Conservation (phyloP, 2,797 vertebrate genomes). For the Trematomus bernacchii region DNA sequence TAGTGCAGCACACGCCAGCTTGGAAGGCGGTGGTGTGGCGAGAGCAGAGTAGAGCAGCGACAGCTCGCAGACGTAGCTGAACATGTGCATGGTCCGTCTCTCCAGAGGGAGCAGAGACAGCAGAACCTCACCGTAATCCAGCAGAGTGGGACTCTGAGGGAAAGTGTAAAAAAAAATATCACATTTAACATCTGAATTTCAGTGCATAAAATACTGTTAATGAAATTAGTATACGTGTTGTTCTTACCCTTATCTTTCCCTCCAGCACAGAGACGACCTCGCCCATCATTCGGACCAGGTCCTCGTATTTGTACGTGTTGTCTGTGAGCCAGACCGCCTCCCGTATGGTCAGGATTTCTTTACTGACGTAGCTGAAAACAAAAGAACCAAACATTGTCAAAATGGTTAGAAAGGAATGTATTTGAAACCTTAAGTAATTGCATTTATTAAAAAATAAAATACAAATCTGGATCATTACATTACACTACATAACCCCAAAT, state of each 20-base stretch:
- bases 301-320: slow-evolving; percentile 98
- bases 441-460: background rate
- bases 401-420: background rate
- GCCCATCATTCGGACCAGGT: slow-evolving; percentile 98
- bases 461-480: background rate
- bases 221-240: background rate
- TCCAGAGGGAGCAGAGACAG: slow-evolving; percentile 86
- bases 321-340: slow-evolving; percentile 99
- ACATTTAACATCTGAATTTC: background rate
- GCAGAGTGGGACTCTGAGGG: slow-evolving; percentile 89
- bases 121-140: slow-evolving; percentile 94
- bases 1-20: slow-evolving; percentile 89
- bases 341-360: slow-evolving; percentile 96
- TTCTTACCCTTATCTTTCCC: slow-evolving; percentile 91
- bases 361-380: slow-evolving; percentile 89
- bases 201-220: background rate
- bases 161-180: background rate
- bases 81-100: slow-evolving; percentile 89
- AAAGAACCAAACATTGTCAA: background rate
- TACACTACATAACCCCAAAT: too few species aligned
- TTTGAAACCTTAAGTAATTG: background rate
- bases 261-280: slow-evolving; percentile 94
- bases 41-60: slow-evolving; percentile 92
- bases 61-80: slow-evolving; percentile 95
- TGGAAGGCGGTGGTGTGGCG: slow-evolving; percentile 85